Conservation (phyloP, 2,113 vertebrate species). For the Sebastes schlegelii region DNA sequence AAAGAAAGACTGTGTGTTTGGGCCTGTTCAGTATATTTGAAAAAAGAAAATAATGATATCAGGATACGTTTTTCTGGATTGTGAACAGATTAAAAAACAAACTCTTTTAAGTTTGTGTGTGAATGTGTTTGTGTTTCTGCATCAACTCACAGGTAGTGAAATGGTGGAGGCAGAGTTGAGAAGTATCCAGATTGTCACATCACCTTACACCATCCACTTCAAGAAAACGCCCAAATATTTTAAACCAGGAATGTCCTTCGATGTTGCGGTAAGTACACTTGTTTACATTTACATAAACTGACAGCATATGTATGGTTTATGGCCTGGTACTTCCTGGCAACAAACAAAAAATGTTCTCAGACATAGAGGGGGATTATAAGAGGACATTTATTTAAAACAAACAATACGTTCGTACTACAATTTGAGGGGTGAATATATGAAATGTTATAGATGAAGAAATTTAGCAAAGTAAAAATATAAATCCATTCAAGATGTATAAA, state of each 20-base stretch:
- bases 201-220: too few species aligned
- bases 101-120: neutral
- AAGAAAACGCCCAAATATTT: conserved; percentile 90
- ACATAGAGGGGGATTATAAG: neutral
- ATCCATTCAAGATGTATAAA: too few species aligned
- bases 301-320: neutral
- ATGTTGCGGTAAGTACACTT: conserved; percentile 83
- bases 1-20: too few species aligned
- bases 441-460: too few species aligned
- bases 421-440: too few species aligned
- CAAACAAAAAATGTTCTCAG: neutral
- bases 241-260: conserved; percentile 92
- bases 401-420: too few species aligned
- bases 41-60: neutral
- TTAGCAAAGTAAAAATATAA: too few species aligned
- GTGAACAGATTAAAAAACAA: neutral
- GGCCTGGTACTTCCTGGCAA: neutral
- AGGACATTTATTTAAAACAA: neutral
- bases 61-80: neutral
- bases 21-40: too few species aligned
- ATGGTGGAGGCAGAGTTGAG: too few species aligned
- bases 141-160: too few species aligned
- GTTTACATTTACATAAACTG: neutral
- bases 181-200: too few species aligned
- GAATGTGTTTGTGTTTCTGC: neutral